phyloP scores from a whole-genome alignment of 2,113 vertebrate species.

The Manacus vitellinus region DNA sequence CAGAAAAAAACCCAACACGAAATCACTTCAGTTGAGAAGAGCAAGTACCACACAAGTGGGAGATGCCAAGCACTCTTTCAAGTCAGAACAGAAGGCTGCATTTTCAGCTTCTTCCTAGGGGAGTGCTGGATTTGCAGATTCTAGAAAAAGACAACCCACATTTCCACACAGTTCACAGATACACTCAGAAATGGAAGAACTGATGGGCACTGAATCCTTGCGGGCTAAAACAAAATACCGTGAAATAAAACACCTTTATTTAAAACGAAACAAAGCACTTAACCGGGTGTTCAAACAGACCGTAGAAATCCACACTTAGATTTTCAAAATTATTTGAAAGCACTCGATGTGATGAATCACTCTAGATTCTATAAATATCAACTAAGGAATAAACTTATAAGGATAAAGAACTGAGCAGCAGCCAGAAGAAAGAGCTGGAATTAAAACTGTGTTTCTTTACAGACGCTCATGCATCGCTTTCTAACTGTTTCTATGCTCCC shows the following conservation, averaged over 20 bases:
- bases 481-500: rapidly evolving
- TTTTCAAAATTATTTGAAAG: background rate
- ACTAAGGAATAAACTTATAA: background rate
- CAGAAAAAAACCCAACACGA: background rate
- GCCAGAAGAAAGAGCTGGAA: background rate
- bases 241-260: background rate
- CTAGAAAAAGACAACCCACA: background rate
- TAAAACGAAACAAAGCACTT: background rate
- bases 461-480: background rate
- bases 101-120: background rate
- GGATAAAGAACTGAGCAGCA: background rate
- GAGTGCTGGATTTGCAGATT: background rate
- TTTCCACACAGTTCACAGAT: background rate
- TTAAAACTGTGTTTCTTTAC: background rate
- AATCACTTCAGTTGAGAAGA: background rate
- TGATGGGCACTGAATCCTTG: background rate
- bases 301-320: background rate
- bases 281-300: background rate
- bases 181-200: background rate
- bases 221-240: background rate
- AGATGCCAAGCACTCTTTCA: background rate
- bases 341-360: background rate
- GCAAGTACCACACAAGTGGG: background rate
- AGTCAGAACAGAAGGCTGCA: background rate
- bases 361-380: background rate